Conservation (phyloP, 1,140 invertebrate species). For the Gryllus bimaculatus region DNA sequence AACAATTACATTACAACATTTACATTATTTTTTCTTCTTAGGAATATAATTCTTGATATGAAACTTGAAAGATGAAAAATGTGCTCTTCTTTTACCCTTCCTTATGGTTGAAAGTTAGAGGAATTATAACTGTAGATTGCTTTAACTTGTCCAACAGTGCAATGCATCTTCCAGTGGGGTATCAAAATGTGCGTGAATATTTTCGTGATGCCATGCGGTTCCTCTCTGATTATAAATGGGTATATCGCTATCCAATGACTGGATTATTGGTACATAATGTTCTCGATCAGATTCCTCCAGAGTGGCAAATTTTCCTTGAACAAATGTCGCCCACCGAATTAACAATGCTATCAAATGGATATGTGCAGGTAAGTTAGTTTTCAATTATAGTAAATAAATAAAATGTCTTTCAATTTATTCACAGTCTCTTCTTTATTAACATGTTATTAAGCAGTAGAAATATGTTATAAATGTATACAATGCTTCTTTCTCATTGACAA, state of each 20-base stretch:
- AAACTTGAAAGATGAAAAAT: too few relatives aligned
- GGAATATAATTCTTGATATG: too few relatives aligned
- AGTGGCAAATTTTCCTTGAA: conserved; percentile 40
- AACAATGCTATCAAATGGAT: not conserved
- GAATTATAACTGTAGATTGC: not conserved
- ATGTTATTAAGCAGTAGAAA: too few relatives aligned
- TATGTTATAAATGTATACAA: too few relatives aligned
- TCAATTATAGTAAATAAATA: not conserved
- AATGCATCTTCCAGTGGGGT: conserved; percentile 6
- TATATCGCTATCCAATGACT: conserved; percentile 56
- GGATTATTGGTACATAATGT: conserved; percentile 46
- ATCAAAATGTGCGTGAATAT: conserved; percentile 35
- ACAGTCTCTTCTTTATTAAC: too few relatives aligned
- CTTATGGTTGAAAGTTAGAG: too few relatives aligned
- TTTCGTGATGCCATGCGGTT: conserved; percentile 46
- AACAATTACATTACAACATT: too few relatives aligned
- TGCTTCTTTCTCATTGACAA: too few relatives aligned
- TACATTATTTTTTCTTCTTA: too few relatives aligned
- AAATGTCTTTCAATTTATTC: too few relatives aligned
- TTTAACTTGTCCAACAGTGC: not conserved
- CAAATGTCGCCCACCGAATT: conserved; percentile 7
- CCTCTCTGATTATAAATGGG: conserved; percentile 49
- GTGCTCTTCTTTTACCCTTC: too few relatives aligned
- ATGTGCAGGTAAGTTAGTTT: not conserved
- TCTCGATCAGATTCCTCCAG: conserved; percentile 42